A percentile compares a stretch with the other conserved stretches of the same genome.
These are phyloP conservation scores for Salarias fasciatus DNA, from an alignment of 2,797 vertebrate genomes.

Conservation along the genomic window DNA sequence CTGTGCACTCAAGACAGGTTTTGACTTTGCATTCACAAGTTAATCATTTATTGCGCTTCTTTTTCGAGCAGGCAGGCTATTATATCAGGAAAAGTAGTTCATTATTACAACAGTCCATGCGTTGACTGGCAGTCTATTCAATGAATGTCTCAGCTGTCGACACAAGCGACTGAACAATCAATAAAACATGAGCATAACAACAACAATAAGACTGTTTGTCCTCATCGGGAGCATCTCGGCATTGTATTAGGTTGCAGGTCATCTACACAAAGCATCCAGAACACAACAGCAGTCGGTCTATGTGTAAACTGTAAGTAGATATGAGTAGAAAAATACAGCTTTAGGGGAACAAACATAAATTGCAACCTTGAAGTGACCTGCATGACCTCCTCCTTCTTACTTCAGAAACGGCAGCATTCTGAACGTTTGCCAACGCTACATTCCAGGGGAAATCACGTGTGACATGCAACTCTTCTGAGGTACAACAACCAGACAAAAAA, in stretches of 20 bases:
- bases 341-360: no score
- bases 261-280: neutral
- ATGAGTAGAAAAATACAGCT: neutral
- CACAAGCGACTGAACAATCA: neutral
- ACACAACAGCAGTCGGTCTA: neutral
- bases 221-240: neutral
- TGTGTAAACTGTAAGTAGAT: no score
- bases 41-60: no score
- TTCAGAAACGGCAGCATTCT: neutral
- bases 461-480: conserved; percentile 24
- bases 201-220: neutral
- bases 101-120: no score
- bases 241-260: neutral
- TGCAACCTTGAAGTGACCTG: no score
- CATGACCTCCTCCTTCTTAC: neutral
- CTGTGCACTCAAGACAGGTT: no score
- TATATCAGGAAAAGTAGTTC: no score
- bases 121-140: no score
- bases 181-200: neutral
- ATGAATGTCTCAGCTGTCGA: neutral
- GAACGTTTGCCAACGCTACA: neutral
- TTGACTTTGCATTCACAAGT: no score
- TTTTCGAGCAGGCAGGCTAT: no score
- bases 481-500: no score
- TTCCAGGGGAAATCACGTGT: conserved; percentile 12